Evolutionary conservation across 2,113 vertebrate genomes (phyloP), one percentile per base, ranked within the genome.

Genomic region (Tetrao urogallus): DNA sequence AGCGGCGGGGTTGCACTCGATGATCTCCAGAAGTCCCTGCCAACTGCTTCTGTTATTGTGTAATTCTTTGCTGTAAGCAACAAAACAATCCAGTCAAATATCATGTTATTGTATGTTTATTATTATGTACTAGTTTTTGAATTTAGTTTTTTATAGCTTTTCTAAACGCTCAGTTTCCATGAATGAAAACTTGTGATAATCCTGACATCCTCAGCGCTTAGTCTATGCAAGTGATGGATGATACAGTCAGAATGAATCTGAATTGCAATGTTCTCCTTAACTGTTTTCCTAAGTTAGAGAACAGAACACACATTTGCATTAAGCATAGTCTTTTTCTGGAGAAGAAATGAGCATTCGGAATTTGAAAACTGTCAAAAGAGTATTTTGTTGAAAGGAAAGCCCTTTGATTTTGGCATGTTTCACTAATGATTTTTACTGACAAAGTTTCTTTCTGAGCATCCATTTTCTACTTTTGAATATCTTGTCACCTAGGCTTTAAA

Each of bases 281-380:
- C 79, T 93, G 88, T 95, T 95, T 93, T 92, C 71, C 52, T 96
- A 88, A 69, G 78, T 83, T 96, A 80, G 80, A 93, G 84, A 96
- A 58, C 78, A 78, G n/a, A 82, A 90, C 96, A 82, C 60, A 57
- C 50, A 98, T 97, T 97, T 97, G 95, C 97, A 97, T 97, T 95
- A 97, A 97, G 82, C 86, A 85, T 63, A 89, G 94, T 74, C 45
- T 92, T 73, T 92, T 94, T 77, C 75, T 91, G 95, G 97, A 82
- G 86, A 92, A 94, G 89, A 97, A 97, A 97, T 92, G 80, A 95
- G 86, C 66, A 89, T 94, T 96, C 90, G 73, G 90, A 96, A 92
- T 97, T 90, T 97, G 97, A 98, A 97, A 96, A 95, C 96, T 96
- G 96, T 96, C 56, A 77, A 94, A 97, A 89, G 71, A 82, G 69